A percentile compares a stretch with the other conserved stretches of the same genome.
These are phyloP conservation scores for Notocelia uddmanniana DNA, from an alignment of 2,888 invertebrate genomes.

Conservation along the genomic window DNA sequence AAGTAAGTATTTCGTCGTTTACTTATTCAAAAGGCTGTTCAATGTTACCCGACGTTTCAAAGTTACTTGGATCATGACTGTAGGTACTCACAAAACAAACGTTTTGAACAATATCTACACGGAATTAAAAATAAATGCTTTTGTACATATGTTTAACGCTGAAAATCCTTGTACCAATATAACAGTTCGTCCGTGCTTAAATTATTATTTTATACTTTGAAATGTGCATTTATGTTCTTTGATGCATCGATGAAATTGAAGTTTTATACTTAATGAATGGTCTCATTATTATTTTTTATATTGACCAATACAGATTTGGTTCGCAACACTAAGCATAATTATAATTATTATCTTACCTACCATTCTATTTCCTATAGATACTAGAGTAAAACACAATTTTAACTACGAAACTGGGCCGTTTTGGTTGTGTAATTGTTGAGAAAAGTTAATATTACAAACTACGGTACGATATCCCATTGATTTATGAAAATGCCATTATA, in stretches of 20 bases:
- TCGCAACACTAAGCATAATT: no score
- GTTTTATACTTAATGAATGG: no score
- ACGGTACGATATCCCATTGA: slow-evolving; percentile 22
- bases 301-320: no score
- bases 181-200: no score
- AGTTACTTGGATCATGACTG: not conserved
- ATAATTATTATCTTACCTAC: no score
- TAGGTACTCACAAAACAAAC: no score
- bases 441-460: not conserved
- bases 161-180: no score
- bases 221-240: slow-evolving; percentile 31
- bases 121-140: no score
- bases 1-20: not conserved
- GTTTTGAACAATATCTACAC: no score
- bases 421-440: not conserved
- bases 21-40: not conserved
- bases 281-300: no score
- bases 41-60: not conserved
- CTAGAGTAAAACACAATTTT: not conserved
- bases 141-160: no score
- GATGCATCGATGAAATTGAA: not conserved
- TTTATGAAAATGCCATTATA: slow-evolving; percentile 33
- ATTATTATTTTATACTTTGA: not conserved
- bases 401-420: not conserved
- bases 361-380: not conserved